Base-by-base conservation (phyloP, 2,113 vertebrate species). In the Chaetodon auriga region DNA sequence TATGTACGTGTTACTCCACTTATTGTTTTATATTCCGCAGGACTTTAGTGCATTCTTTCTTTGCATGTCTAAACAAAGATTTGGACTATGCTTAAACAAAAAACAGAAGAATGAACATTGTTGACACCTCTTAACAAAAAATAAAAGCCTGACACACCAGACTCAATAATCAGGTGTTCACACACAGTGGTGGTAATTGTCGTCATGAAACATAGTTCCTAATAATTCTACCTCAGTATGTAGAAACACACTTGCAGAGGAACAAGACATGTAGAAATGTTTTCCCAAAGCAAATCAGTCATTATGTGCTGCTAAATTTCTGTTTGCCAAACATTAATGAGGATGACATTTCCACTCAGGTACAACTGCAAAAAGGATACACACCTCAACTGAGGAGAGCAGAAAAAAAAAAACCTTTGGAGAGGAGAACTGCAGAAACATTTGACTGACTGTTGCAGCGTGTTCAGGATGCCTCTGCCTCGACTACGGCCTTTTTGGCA, bases 361-460 rank as follows among this genome's bases (percentile, higher is more conserved):
- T 10, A 25, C 11, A 6, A 15, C 16, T 48, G 16, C 2, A 35
- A 51, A 68, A 60, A 54, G 49, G 18, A 75, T 11, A 49, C 48
- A 61, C n/a, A 25, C 36, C 7, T 55, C 12, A n/a, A 11, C 16
- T 0, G 2, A 63, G 19, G 18, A 61, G 12, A 64, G 21, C 35
- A n/a, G 63, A 46, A 35, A 7, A 54, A 8, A 1, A 69, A 45
- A 4, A 25, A 30, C 36, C 66, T 46, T 62, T 23, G 9, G 21
- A 81, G 19, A 54, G 10, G 12, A 74, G 43, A 68, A 12, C 13
- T 48, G 41, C 36, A 75, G 35, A 81, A 68, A 68, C 48, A 75
- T 78, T 61, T 84, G 80, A 87, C 49, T 78, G 75, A 83, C 53
- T 66, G 38, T 8, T 85, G 54, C n/a, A 58, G 19, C 0, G 4